These are phyloP conservation scores for Patella ulyssiponensis DNA, from an alignment of 2,888 invertebrate genomes.

Conservation along the genomic window DNA sequence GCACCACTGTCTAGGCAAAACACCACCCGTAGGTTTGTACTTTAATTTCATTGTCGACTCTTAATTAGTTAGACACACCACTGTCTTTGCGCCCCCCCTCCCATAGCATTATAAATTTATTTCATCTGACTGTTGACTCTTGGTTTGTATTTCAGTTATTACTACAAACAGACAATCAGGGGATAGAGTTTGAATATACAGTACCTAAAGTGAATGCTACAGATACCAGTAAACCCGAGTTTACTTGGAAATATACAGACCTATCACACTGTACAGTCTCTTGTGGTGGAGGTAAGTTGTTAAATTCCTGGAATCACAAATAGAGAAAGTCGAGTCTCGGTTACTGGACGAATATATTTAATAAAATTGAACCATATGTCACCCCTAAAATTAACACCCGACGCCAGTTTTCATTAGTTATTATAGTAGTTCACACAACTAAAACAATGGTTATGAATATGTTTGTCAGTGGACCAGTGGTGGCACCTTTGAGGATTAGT, in stretches of 20 bases:
- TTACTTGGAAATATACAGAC: conserved; percentile 83
- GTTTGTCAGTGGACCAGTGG: too few relatives aligned
- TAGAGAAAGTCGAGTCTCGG: not conserved
- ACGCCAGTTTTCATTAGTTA: too few relatives aligned
- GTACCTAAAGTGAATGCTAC: conserved; percentile 78
- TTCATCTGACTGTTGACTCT: not conserved
- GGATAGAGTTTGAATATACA: conserved; percentile 88
- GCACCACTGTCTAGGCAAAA: too few relatives aligned
- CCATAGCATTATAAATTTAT: too few relatives aligned
- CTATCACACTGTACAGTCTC: conserved; percentile 86
- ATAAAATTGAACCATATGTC: not conserved
- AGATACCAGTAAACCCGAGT: conserved; percentile 75
- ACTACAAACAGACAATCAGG: conserved; percentile 82
- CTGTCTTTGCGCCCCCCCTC: too few relatives aligned
- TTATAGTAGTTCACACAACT: too few relatives aligned
- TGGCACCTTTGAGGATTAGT: too few relatives aligned
- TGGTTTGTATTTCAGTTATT: conserved; percentile 76
- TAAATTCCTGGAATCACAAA: not conserved
- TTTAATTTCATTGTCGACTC: too few relatives aligned
- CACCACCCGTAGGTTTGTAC: too few relatives aligned
- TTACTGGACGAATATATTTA: not conserved
- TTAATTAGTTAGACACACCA: too few relatives aligned
- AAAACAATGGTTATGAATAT: too few relatives aligned
- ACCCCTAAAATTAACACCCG: too few relatives aligned
- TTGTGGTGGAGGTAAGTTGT: conserved; percentile 82